Evolutionary conservation across 2,797 vertebrate genomes (phyloP).

Genomic region (Esox lucius): DNA sequence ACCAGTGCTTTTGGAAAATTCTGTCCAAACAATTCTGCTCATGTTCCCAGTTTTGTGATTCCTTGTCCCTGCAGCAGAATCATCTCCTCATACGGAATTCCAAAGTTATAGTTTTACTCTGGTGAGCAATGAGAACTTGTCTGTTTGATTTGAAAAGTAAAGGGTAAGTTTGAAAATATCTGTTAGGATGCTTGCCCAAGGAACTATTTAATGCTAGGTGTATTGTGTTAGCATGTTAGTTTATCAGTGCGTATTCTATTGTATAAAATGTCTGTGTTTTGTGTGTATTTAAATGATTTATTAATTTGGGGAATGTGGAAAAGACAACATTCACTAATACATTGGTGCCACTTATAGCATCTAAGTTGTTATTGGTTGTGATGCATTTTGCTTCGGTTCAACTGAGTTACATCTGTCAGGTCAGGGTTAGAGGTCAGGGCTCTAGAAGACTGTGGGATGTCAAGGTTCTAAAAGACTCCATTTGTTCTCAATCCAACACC

Average conservation of each 20-base stretch:
- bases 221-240: too few species aligned
- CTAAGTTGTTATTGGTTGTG: not conserved
- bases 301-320: not conserved
- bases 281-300: not conserved
- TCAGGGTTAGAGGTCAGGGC: not conserved
- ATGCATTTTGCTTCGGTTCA: not conserved
- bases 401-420: not conserved
- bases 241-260: not conserved
- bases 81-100: conserved; percentile 48
- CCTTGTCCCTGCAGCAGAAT: conserved; percentile 30
- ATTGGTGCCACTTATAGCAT: too few species aligned
- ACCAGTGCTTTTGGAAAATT: conserved; percentile 19
- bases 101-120: not conserved
- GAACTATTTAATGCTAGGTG: not conserved
- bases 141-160: conserved; percentile 18
- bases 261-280: not conserved
- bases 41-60: conserved; percentile 26
- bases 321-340: too few species aligned
- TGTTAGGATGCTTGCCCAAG: not conserved
- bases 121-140: conserved; percentile 1
- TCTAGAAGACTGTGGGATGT: not conserved
- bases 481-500: not conserved
- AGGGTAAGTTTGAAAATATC: conserved; percentile 18
- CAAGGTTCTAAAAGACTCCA: not conserved
- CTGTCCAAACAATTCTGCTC: not conserved